Evolutionary conservation across 2,888 invertebrate genomes (phyloP).

Genomic region (Metallyticus violacea): DNA sequence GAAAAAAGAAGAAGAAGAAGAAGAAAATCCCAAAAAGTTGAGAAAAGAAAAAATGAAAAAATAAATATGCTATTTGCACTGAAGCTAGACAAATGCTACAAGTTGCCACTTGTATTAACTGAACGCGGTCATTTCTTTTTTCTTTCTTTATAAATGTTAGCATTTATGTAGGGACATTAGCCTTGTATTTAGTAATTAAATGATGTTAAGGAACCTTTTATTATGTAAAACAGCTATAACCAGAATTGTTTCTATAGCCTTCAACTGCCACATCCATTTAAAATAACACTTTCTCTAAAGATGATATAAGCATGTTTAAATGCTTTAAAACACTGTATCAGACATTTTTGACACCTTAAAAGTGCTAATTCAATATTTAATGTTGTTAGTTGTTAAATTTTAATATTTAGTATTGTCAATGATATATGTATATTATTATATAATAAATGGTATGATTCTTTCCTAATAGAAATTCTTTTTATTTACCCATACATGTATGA

Average conservation of each 20-base stretch:
- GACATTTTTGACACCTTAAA: not conserved
- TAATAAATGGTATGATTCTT: not conserved
- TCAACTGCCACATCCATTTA: not conserved
- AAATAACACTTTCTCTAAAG: not conserved
- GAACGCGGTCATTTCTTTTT: not conserved
- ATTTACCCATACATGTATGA: not conserved
- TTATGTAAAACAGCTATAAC: too few species aligned
- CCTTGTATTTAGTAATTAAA: not conserved
- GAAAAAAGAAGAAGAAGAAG: too few species aligned
- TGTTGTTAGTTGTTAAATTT: not conserved
- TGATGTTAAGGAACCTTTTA: not conserved
- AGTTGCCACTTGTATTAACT: not conserved
- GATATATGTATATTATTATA: too few species aligned
- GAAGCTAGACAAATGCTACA: not conserved
- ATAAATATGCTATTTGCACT: too few species aligned
- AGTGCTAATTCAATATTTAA: not conserved
- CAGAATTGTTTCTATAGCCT: not conserved
- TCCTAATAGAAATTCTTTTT: not conserved
- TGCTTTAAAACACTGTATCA: not conserved
- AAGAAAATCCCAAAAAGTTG: not conserved
- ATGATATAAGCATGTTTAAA: not conserved
- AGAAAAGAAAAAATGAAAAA: not conserved
- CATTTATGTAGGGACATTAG: not conserved
- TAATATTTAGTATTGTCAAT: not conserved
- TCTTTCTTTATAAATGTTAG: not conserved